phyloP scores from a whole-genome alignment of 2,888 invertebrate species.

The Synergus laeviventris region DNA sequence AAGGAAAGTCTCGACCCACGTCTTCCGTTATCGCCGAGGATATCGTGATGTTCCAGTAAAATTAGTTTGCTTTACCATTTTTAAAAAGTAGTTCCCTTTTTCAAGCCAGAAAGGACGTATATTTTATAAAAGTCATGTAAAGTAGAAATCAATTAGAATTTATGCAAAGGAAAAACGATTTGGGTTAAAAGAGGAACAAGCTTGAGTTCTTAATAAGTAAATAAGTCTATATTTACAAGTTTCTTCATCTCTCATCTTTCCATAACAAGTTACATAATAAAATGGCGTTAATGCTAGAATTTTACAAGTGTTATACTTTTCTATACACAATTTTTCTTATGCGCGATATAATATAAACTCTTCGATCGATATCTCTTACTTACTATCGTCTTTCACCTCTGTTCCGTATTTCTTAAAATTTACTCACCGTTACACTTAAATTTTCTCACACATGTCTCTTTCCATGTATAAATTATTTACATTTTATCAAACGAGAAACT shows the following conservation, averaged over 20 bases:
- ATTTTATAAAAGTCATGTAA: too few species aligned
- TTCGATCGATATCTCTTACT: constrained; percentile 38
- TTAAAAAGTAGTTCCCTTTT: background rate
- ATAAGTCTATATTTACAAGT: constrained; percentile 75
- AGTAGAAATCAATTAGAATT: too few species aligned
- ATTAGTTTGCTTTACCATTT: background rate
- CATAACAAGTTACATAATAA: constrained; percentile 74
- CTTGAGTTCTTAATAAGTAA: constrained; percentile 70
- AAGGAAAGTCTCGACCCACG: constrained; percentile 84
- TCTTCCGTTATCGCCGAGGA: constrained; percentile 92
- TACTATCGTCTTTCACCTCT: constrained; percentile 42
- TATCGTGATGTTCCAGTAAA: constrained; percentile 83
- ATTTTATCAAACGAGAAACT: constrained; percentile 61
- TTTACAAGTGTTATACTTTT: constrained; percentile 71
- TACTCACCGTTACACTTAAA: constrained; percentile 19
- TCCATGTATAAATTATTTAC: constrained; percentile 70
- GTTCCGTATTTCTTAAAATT: constrained; percentile 41
- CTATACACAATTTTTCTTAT: constrained; percentile 61
- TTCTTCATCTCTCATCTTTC: constrained; percentile 68
- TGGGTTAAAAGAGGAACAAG: constrained; percentile 45
- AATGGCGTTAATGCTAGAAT: constrained; percentile 72
- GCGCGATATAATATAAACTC: constrained; percentile 53
- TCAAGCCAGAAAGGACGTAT: background rate
- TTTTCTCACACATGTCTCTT: constrained; percentile 46
- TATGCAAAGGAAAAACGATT: background rate